Evolutionary conservation across 2,888 invertebrate species (phyloP).

Genomic region (Tetheella fluctuosa): DNA sequence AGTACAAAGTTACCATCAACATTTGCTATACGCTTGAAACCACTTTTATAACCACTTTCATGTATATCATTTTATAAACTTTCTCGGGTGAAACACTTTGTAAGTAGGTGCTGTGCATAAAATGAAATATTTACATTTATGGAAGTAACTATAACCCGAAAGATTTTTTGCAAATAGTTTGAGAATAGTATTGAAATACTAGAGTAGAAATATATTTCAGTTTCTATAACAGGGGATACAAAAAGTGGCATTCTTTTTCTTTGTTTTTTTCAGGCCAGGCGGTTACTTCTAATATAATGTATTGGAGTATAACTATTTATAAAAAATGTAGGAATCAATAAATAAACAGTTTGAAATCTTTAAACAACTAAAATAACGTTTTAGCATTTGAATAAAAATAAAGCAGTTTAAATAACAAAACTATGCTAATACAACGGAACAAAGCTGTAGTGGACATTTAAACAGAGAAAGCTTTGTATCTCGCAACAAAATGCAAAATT

Average conservation of each 20-base stretch:
- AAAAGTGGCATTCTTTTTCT: no score
- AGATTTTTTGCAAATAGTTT: no score
- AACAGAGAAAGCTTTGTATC: constrained; percentile 42
- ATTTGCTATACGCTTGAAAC: constrained; percentile 32
- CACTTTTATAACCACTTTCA: constrained; percentile 28
- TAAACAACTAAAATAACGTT: background rate
- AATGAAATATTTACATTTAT: background rate
- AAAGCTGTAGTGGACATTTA: constrained; percentile 42
- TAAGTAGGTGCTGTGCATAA: background rate
- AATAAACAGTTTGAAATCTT: no score
- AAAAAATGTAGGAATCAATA: no score
- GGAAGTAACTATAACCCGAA: no score
- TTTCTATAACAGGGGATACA: no score
- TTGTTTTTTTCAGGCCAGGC: no score
- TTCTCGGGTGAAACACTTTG: constrained; percentile 15
- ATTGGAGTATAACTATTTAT: no score
- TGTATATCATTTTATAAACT: constrained; percentile 19
- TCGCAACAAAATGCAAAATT: constrained; percentile 54
- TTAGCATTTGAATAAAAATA: constrained; percentile 11
- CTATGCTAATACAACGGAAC: constrained; percentile 30
- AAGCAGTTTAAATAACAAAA: constrained; percentile 25
- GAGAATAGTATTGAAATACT: no score
- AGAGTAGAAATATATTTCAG: no score
- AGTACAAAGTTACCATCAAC: constrained; percentile 43
- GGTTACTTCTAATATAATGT: no score